Evolutionary conservation across 2,113 vertebrate species (phyloP), one percentile per base, ranked within the genome.

Genomic region (Rhinolophus sinicus): DNA sequence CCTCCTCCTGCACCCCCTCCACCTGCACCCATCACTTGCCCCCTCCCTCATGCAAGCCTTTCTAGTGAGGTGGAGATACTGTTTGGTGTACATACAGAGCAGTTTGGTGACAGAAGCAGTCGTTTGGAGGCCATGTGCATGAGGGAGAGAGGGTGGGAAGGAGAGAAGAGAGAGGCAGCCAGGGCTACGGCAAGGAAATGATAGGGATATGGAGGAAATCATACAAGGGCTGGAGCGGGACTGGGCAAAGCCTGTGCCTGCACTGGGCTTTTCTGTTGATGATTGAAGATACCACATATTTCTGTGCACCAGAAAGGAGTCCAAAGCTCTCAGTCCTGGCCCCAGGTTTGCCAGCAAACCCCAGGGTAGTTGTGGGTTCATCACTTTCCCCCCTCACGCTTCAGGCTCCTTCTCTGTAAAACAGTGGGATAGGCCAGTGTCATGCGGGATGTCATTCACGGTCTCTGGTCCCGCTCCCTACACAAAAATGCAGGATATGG

Each of bases 121-220:
- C 0, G 3, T 8, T 5, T 14, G 12, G 10, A 58, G 26, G 8
- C n/a, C 16, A 12, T 0, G 0, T 40, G 81, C 16, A 11, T 2
- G n/a, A 62, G 6, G 44, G 35, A 65, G 24, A 30, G 28, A 1
- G 21, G 38, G 3, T 22, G 21, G n/a, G 22, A 26, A 18, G 18
- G 8, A 12, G 85, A 52, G 52, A 4, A 30, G 16, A 62, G 64
- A 65, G 33, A 28, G 30, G 4, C 8, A 40, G 1, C 35, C 69
- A 60, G 30, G 24, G 4, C 1, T 28, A 44, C 6, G 5, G 28
- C 28, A n/a, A n/a, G 65, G 58, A 67, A 56, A 62, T 16, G 28
- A 24, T 15, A 47, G 33, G n/a, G 54, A 6, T 12, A 7, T 22
- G 44, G 50, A 44, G 30, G 65, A 33, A 67, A 92, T 33, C 5